Conservation (phyloP, 2,797 vertebrate species). For the Onychomys leucogaster region DNA sequence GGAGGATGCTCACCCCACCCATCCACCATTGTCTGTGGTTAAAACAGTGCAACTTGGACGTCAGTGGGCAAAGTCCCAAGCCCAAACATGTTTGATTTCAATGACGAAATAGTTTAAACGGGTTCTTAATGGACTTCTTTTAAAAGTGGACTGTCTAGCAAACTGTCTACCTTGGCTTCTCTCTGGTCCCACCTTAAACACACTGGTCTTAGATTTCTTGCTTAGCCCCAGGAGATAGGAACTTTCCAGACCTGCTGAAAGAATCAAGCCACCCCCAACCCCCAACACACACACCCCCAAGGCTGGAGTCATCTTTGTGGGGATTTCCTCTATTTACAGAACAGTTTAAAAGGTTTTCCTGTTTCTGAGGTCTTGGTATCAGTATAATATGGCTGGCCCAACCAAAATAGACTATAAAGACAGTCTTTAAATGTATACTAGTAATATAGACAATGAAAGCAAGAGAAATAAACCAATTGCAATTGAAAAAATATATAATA, state of each 20-base stretch:
- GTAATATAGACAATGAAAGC: slow-evolving; percentile 9
- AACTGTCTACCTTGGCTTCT: not conserved
- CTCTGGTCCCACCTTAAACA: slow-evolving; percentile 3
- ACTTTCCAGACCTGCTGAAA: slow-evolving; percentile 38
- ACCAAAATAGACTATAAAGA: slow-evolving; percentile 33
- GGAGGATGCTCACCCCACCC: not conserved
- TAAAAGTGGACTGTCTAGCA: not conserved
- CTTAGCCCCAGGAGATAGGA: not conserved
- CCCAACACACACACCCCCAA: no score
- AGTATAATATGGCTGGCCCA: not conserved
- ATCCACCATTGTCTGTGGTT: not conserved
- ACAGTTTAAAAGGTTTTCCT: slow-evolving; percentile 70
- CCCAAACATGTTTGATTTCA: not conserved
- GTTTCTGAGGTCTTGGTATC: slow-evolving; percentile 57
- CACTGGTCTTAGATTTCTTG: slow-evolving; percentile 55
- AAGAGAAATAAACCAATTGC: not conserved
- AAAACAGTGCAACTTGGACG: not conserved
- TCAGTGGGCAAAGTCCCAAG: not conserved
- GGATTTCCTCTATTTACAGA: slow-evolving; percentile 76
- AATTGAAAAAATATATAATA: not conserved
- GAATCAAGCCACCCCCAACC: no score
- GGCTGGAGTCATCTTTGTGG: slow-evolving; percentile 58
- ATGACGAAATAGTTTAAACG: not conserved
- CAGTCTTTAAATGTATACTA: slow-evolving; percentile 21
- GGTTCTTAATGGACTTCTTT: not conserved